These are phyloP conservation scores for Pilophorus perplexus DNA, from an alignment of 2,888 invertebrate species.

Conservation along the genomic window DNA sequence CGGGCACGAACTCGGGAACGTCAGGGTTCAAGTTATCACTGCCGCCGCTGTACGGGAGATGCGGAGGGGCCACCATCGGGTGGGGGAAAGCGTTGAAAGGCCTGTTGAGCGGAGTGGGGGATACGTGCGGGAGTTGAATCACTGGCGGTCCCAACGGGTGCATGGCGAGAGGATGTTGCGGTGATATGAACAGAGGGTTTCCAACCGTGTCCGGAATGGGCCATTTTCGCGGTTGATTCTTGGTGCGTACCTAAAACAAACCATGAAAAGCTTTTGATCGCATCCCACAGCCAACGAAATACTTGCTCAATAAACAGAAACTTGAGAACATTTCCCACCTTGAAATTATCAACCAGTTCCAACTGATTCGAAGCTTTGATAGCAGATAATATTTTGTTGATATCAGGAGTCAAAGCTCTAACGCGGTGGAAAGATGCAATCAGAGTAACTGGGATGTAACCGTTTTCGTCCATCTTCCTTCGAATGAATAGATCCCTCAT, in stretches of 20 bases:
- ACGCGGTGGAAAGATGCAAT: constrained; percentile 96
- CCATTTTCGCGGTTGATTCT: constrained; percentile 81
- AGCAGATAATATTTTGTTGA: constrained; percentile 78
- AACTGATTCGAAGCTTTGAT: constrained; percentile 82
- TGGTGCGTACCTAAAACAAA: constrained; percentile 69
- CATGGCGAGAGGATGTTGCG: constrained; percentile 48
- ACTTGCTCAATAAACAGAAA: too few species aligned
- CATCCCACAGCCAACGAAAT: too few species aligned
- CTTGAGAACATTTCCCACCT: too few species aligned
- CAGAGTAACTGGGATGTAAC: constrained; percentile 87
- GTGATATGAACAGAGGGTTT: constrained; percentile 45
- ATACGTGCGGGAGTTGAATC: constrained; percentile 41
- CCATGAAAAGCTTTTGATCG: too few species aligned
- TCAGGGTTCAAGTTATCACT: constrained; percentile 73
- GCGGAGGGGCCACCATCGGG: constrained; percentile 68
- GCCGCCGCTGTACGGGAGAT: constrained; percentile 60
- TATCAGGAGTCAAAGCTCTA: constrained; percentile 79
- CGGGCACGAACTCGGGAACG: constrained; percentile 81
- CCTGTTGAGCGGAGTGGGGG: not conserved
- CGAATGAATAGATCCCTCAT: constrained; percentile 93
- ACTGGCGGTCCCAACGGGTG: constrained; percentile 49
- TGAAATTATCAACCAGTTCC: constrained; percentile 72
- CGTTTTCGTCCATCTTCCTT: constrained; percentile 92
- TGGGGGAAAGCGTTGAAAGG: constrained; percentile 53
- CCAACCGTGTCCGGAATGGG: constrained; percentile 67